Conservation (phyloP, 1,140 invertebrate species). For the Phenacoccus solenopsis region DNA sequence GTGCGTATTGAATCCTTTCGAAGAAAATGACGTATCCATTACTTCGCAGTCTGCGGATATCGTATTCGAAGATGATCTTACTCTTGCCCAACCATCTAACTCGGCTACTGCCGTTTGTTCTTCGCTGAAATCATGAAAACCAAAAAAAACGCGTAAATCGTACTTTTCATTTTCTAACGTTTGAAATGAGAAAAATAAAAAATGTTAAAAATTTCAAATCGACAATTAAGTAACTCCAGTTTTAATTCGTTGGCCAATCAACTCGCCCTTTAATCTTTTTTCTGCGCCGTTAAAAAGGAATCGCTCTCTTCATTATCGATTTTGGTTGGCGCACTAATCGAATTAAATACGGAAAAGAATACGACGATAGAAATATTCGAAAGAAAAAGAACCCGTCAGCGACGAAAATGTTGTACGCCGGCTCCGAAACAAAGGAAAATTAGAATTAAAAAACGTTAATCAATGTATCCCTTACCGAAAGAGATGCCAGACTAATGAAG, state of each 20-base stretch:
- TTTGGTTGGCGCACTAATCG: background rate
- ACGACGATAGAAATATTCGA: no score
- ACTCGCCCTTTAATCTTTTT: no score
- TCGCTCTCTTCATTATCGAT: no score
- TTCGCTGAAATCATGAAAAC: background rate
- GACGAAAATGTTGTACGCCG: no score
- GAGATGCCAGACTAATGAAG: background rate
- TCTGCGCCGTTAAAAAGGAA: no score
- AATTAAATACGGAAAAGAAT: no score
- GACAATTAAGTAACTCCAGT: no score
- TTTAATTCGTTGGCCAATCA: no score
- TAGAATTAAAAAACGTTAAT: background rate
- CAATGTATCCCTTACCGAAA: background rate
- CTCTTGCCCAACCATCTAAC: background rate
- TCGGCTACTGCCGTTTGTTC: background rate
- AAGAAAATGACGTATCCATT: background rate
- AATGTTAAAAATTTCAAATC: no score
- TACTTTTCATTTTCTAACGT: background rate
- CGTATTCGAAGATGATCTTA: conserved; percentile 8
- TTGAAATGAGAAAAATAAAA: no score
- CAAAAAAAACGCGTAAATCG: background rate
- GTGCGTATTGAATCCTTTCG: conserved; percentile 9
- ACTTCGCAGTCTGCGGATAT: background rate
- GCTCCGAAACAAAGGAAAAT: background rate
- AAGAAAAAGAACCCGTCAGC: no score